These are phyloP conservation scores for Cygnus olor DNA, from an alignment of 2,797 vertebrate species.

Conservation along the genomic window DNA sequence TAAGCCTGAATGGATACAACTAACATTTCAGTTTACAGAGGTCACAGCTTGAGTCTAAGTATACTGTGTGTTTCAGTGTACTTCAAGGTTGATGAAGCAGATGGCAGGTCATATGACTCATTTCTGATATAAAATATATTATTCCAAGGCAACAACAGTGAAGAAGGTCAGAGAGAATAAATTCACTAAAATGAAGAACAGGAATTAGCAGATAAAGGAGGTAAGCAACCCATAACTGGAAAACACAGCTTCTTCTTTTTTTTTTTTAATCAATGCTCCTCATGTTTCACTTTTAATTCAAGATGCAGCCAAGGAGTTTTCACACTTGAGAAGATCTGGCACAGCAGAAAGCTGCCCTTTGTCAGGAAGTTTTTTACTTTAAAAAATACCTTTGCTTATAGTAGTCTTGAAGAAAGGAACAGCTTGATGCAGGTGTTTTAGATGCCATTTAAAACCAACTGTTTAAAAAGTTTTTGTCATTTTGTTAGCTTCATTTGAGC, in stretches of 20 bases:
- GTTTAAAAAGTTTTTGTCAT: neutral
- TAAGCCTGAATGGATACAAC: neutral
- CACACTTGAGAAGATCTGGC: neutral
- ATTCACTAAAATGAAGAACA: neutral
- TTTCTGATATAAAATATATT: slow-evolving; percentile 6
- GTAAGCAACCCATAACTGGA: slow-evolving; percentile 7
- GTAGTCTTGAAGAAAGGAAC: neutral
- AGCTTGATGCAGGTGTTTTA: neutral
- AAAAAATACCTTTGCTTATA: neutral
- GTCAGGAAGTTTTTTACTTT: neutral
- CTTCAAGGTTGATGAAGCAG: slow-evolving; percentile 10
- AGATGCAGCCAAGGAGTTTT: slow-evolving; percentile 5
- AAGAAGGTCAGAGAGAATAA: slow-evolving; percentile 6
- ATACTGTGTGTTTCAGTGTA: neutral
- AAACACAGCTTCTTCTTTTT: neutral
- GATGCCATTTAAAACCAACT: neutral
- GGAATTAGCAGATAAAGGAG: neutral
- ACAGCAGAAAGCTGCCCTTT: neutral
- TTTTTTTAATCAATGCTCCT: neutral
- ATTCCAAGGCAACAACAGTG: neutral
- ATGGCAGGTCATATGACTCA: neutral
- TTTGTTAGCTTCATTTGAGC: neutral
- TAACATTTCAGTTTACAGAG: neutral
- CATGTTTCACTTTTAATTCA: neutral
- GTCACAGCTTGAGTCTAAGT: slow-evolving; percentile 11